Conservation (phyloP, 2,888 invertebrate genomes). For the Hydraecia micacea region DNA sequence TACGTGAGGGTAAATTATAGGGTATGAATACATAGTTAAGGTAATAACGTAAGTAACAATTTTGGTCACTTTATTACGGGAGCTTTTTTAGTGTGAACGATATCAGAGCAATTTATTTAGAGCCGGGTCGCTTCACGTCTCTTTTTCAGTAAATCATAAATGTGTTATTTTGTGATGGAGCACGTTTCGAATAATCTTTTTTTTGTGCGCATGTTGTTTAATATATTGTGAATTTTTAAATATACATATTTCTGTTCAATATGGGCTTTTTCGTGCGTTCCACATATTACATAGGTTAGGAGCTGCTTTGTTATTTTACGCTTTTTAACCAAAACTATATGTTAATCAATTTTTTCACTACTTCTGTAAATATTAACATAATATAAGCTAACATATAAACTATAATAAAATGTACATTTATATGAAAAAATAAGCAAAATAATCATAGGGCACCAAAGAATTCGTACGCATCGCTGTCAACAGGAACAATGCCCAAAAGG, state of each 20-base stretch:
- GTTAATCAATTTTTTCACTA: too few relatives aligned
- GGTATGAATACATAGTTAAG: constrained; percentile 18
- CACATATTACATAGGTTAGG: not conserved
- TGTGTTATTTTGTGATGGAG: constrained; percentile 38
- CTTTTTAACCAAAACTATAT: not conserved
- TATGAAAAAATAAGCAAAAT: too few relatives aligned
- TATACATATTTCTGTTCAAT: not conserved
- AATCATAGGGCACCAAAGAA: too few relatives aligned
- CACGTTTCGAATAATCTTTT: constrained; percentile 37
- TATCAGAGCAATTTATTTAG: constrained; percentile 26
- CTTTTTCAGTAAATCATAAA: constrained; percentile 48
- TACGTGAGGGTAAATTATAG: constrained; percentile 46
- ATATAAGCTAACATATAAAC: too few relatives aligned
- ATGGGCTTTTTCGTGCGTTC: not conserved
- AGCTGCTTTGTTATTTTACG: not conserved
- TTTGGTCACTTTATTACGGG: not conserved
- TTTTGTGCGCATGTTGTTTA: constrained; percentile 8
- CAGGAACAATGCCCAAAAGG: too few relatives aligned
- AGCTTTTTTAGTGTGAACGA: constrained; percentile 10
- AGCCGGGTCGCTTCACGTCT: not conserved
- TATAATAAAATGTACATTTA: too few relatives aligned
- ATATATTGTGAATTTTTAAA: not conserved
- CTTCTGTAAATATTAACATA: too few relatives aligned
- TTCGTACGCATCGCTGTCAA: too few relatives aligned
- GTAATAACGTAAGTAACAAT: constrained; percentile 29